phyloP scores from a whole-genome alignment of 2,113 vertebrate genomes.

The Jacana jacana region DNA sequence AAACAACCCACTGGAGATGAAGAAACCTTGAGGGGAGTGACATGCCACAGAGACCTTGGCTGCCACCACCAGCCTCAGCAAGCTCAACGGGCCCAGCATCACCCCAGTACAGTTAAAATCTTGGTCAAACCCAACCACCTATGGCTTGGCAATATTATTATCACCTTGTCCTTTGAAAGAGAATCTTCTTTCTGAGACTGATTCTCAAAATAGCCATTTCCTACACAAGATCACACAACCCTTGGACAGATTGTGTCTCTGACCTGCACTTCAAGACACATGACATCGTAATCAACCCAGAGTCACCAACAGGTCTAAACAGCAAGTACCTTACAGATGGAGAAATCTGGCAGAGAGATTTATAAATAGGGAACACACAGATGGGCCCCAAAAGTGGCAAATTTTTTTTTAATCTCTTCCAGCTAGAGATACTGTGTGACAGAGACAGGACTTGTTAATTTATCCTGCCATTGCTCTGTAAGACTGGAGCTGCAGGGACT shows the following conservation, averaged over 20 bases:
- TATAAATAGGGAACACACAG: neutral
- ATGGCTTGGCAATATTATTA: neutral
- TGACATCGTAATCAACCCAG: neutral
- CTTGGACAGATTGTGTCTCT: neutral
- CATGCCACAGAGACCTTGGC: fast-evolving
- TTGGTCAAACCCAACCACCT: neutral
- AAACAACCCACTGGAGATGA: neutral
- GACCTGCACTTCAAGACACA: neutral
- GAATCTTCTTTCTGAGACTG: neutral
- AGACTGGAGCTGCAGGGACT: neutral
- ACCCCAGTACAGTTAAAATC: neutral
- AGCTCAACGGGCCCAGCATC: neutral
- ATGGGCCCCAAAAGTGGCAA: neutral
- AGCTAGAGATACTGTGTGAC: neutral
- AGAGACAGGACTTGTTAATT: neutral
- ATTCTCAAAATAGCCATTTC: neutral
- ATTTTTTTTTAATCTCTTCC: neutral
- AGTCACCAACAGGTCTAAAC: neutral
- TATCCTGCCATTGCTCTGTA: neutral
- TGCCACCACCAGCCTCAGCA: neutral
- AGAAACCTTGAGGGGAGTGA: fast-evolving
- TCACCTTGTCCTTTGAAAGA: neutral
- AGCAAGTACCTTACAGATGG: neutral
- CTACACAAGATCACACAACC: neutral
- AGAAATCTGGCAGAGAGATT: neutral